Conservation (phyloP, 2,888 invertebrate species). For the Plebejus melissa region DNA sequence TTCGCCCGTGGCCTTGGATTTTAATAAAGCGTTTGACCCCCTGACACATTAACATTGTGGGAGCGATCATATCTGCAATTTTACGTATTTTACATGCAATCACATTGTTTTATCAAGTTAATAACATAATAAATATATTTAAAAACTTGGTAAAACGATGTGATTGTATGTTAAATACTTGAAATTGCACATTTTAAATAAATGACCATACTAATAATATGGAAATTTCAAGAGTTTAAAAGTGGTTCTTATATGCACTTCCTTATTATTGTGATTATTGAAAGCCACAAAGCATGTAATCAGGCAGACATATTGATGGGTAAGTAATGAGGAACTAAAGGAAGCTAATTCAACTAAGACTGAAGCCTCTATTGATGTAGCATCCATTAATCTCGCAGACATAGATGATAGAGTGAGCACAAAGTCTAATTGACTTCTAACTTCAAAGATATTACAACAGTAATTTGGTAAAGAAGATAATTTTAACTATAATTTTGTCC, state of each 20-base stretch:
- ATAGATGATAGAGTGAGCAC: background rate
- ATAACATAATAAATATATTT: background rate
- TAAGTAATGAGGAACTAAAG: background rate
- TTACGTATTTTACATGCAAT: conserved; percentile 9
- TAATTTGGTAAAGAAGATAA: no score
- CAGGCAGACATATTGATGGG: conserved; percentile 1
- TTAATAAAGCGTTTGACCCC: conserved; percentile 35
- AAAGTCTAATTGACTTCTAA: background rate
- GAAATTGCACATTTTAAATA: conserved; percentile 1
- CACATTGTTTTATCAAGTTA: conserved; percentile 8
- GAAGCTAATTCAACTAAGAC: conserved; percentile 16
- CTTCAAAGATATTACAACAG: background rate
- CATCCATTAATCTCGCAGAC: conserved; percentile 14
- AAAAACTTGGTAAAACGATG: conserved; percentile 1
- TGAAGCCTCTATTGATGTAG: conserved; percentile 5
- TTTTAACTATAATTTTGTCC: no score
- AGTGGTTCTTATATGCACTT: background rate
- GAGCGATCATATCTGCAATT: conserved; percentile 19
- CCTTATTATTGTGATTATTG: conserved; percentile 16
- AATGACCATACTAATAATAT: background rate
- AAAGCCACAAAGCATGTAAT: conserved; percentile 13
- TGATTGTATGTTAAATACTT: conserved; percentile 1
- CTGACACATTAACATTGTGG: conserved; percentile 28
- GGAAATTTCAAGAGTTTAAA: conserved; percentile 7
- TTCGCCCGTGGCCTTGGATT: conserved; percentile 36